Percentiles rank a stretch among this genome's conserved stretches.
Conservation (phyloP, 92 coral and sea anemone species). For the Porites divaricata region DNA sequence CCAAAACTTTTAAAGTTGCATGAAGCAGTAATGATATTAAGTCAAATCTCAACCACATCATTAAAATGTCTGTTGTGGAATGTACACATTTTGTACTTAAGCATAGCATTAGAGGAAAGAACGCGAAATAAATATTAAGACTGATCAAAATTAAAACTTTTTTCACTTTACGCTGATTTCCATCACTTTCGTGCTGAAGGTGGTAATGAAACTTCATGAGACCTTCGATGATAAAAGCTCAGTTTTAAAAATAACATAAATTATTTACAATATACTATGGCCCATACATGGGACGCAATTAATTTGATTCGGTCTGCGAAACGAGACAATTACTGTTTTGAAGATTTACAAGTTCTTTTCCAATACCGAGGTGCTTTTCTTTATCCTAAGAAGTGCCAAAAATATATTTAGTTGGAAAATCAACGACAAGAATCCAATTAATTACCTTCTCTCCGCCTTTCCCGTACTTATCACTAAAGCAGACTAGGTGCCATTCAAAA, state of each 20-base stretch:
- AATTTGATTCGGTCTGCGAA: background rate
- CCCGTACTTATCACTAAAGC: no score
- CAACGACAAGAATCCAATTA: background rate
- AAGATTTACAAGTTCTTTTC: no score
- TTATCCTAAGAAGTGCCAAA: background rate
- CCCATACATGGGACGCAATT: background rate
- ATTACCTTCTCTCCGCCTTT: background rate
- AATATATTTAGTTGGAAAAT: background rate
- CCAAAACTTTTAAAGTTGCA: background rate
- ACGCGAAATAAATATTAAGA: no score
- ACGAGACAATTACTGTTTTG: background rate
- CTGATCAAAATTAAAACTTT: no score
- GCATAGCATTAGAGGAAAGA: no score
- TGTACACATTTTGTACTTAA: no score
- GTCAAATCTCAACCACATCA: background rate
- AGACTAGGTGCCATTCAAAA: no score
- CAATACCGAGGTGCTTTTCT: background rate
- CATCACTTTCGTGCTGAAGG: background rate
- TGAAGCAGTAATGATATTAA: background rate
- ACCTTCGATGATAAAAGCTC: background rate
- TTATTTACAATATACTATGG: slow-evolving; percentile 1
- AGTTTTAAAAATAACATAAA: background rate
- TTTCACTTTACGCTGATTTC: background rate
- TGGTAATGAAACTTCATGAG: background rate
- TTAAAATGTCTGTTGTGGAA: background rate